Evolutionary conservation across 2,113 vertebrate species (phyloP).

Genomic region (Anser brachyrhynchus): DNA sequence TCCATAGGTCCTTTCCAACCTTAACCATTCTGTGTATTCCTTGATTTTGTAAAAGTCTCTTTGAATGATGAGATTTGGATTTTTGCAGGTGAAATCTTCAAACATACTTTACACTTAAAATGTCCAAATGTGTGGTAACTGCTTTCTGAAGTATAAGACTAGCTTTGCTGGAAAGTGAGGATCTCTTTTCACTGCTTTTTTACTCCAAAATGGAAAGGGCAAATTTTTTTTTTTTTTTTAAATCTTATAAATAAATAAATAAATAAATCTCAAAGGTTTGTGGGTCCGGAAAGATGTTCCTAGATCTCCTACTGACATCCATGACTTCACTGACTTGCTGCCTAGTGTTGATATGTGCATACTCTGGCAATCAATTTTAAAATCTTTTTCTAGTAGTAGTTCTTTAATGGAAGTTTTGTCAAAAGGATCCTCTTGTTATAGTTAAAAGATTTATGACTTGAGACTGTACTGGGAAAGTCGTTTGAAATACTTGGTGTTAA

Average conservation of each 20-base stretch:
- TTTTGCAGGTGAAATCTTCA: not conserved
- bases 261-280: not conserved
- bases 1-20: too few species aligned
- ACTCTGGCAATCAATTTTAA: not conserved
- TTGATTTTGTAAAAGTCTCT: not conserved
- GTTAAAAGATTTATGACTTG: not conserved
- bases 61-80: not conserved
- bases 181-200: not conserved
- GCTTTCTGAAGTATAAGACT: not conserved
- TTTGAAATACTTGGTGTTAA: not conserved
- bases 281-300: not conserved
- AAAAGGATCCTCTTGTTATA: not conserved
- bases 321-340: not conserved
- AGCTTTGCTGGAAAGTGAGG: not conserved
- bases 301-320: not conserved
- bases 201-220: not conserved
- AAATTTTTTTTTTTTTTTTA: too few species aligned
- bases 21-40: too few species aligned
- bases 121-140: not conserved
- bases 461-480: not conserved
- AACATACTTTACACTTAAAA: not conserved
- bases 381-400: not conserved
- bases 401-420: not conserved
- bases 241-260: too few species aligned
- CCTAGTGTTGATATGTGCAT: rapidly evolving